Evolutionary conservation across 2,113 vertebrate genomes (phyloP).

Genomic region (Girardinichthys multiradiatus): DNA sequence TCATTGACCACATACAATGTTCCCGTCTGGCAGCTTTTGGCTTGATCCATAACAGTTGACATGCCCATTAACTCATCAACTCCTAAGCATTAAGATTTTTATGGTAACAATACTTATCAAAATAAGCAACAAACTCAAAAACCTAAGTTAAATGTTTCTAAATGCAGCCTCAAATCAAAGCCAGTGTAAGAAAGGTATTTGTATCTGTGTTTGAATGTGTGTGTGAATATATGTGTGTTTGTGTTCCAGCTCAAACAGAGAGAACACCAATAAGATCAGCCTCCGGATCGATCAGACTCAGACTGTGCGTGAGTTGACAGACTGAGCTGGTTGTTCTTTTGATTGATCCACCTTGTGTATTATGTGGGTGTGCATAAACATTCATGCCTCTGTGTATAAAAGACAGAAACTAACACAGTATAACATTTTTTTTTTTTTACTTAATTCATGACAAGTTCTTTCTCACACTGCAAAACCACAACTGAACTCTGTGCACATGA

Average conservation of each 20-base stretch:
- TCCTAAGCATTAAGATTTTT: background rate
- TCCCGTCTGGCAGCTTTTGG: background rate
- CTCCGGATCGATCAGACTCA: conserved; percentile 63
- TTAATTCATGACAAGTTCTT: conserved; percentile 1
- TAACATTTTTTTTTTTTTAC: conserved; percentile 1
- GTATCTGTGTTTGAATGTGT: conserved; percentile 12
- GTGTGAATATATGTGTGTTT: conserved; percentile 30
- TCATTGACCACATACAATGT: background rate
- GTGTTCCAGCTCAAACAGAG: conserved; percentile 56
- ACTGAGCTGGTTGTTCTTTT: conserved; percentile 54
- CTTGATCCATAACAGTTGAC: background rate
- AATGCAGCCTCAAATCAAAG: background rate
- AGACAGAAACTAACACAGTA: conserved; percentile 9
- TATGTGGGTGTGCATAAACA: conserved; percentile 38
- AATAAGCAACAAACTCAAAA: background rate
- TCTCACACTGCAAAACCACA: background rate
- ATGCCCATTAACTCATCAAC: background rate
- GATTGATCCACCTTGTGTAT: conserved; percentile 60
- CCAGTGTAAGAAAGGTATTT: background rate
- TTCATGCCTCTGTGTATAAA: conserved; percentile 19
- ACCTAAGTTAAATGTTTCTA: background rate
- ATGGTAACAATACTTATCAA: too few relatives aligned
- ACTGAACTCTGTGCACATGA: too few relatives aligned
- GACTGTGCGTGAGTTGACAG: conserved; percentile 62
- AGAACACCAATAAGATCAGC: conserved; percentile 65